Evolutionary conservation across 1,140 invertebrate species (phyloP).

Genomic region (Venturia canescens): DNA sequence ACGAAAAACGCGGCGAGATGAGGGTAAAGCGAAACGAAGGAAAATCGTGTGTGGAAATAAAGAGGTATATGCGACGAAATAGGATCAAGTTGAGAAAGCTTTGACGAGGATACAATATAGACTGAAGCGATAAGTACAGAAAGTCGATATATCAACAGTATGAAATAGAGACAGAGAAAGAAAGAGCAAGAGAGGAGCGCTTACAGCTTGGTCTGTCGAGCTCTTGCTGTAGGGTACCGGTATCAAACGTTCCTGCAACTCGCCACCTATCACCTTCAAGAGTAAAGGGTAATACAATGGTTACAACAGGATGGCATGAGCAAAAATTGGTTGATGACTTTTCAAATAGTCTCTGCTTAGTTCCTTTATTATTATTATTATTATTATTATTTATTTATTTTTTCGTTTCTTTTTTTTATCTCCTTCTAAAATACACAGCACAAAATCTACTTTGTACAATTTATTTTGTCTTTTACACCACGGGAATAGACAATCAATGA

Average conservation of each 20-base stretch:
- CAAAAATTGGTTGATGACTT: slow-evolving; percentile 57
- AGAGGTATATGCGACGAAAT: background rate
- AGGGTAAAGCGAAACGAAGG: background rate
- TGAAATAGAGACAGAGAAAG: slow-evolving; percentile 57
- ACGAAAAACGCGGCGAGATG: slow-evolving; percentile 18
- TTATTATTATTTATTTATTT: too few species aligned
- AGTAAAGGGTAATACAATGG: slow-evolving; percentile 85
- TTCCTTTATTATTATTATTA: too few species aligned
- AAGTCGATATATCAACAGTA: slow-evolving; percentile 25
- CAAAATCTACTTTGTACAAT: slow-evolving; percentile 21
- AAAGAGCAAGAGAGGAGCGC: slow-evolving; percentile 79
- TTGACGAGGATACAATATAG: slow-evolving; percentile 24
- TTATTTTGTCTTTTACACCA: slow-evolving; percentile 54
- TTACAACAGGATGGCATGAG: slow-evolving; percentile 75
- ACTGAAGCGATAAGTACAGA: slow-evolving; percentile 36
- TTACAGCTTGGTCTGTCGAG: slow-evolving; percentile 99
- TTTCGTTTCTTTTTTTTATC: slow-evolving; percentile 18
- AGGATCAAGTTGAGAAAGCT: slow-evolving; percentile 1
- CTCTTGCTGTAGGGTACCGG: slow-evolving; percentile 99
- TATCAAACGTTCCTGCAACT: slow-evolving; percentile 99
- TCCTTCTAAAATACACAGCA: slow-evolving; percentile 14
- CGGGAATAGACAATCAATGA: slow-evolving; percentile 42
- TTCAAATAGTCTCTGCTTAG: too few species aligned
- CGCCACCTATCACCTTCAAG: slow-evolving; percentile 99
- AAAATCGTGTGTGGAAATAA: background rate